Evolutionary conservation across 2,797 vertebrate species (phyloP), one percentile per base, ranked within the genome.

Genomic region (Psittacula derbiana): DNA sequence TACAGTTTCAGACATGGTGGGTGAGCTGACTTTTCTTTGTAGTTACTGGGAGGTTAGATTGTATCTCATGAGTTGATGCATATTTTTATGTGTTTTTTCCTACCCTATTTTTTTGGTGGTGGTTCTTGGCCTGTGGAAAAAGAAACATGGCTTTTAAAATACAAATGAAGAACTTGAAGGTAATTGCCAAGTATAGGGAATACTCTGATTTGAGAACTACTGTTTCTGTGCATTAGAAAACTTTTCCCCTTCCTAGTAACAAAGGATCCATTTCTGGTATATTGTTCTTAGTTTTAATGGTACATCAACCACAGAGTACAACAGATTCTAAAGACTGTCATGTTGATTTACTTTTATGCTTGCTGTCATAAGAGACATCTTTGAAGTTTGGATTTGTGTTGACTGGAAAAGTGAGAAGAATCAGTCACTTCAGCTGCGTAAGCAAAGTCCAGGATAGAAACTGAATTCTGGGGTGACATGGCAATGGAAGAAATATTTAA

Each of bases 141-240:
- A 92, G 41, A 70, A 83, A 66, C n/a, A 43, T 47, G 62, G 38
- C 50, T 91, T 94, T 90, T 79, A 81, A 91, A 86, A 78, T 83
- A 88, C 46, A 70, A 93, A 71, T 85, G 6, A 89, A 80, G 75
- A 86, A 76, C 73, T 83, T 90, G 61, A 21, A 91, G 49, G 41
- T 71, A 71, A 80, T 70, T 95, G 76, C 62, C n/a, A 90, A 92
- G 41, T 88, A 90, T 44, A 91, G 72, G 40, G 92, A 86, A 69
- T 84, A 58, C 36, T 92, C 62, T 92, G 62, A 65, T 90, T 49
- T 89, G 61, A 80, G 79, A 92, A 65, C 81, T 15, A 44, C n/a
- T 5, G 4, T 52, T 25, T 73, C 47, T 82, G 31, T 80, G 16
- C 36, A 55, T 58, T 44, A 73, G 55, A 90, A 91, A 40, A 13